Conservation (phyloP, 2,888 invertebrate genomes). For the Barypeithes pellucidus region DNA sequence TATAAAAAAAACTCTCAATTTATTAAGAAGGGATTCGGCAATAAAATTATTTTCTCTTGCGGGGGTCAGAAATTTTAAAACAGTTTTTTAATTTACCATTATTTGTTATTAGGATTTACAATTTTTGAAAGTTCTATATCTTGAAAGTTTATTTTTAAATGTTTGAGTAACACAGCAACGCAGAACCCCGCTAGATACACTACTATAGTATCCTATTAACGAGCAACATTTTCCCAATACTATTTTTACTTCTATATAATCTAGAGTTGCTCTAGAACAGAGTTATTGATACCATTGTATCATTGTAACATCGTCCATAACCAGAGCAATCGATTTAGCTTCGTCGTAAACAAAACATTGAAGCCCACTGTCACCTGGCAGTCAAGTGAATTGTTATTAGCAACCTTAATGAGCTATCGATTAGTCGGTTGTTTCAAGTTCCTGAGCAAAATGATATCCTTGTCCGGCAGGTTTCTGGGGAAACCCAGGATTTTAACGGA, state of each 20-base stretch:
- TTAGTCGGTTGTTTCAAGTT: constrained; percentile 49
- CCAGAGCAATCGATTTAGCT: neutral
- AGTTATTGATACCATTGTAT: no score
- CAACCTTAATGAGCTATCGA: constrained; percentile 53
- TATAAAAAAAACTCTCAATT: neutral
- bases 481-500: neutral
- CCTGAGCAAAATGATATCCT: constrained; percentile 31
- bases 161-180: no score
- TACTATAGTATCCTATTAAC: no score
- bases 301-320: no score
- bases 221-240: no score
- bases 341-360: neutral
- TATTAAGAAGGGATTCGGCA: constrained; percentile 15
- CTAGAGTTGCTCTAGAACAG: no score
- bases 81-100: no score
- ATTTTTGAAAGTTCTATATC: no score
- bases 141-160: no score
- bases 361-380: constrained; percentile 44
- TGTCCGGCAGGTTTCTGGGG: neutral
- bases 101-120: no score
- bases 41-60: neutral
- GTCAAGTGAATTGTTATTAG: constrained; percentile 52
- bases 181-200: no score
- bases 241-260: no score
- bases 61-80: neutral